Evolutionary conservation across 2,113 vertebrate species (phyloP).

Genomic region (Dasyprocta punctata): DNA sequence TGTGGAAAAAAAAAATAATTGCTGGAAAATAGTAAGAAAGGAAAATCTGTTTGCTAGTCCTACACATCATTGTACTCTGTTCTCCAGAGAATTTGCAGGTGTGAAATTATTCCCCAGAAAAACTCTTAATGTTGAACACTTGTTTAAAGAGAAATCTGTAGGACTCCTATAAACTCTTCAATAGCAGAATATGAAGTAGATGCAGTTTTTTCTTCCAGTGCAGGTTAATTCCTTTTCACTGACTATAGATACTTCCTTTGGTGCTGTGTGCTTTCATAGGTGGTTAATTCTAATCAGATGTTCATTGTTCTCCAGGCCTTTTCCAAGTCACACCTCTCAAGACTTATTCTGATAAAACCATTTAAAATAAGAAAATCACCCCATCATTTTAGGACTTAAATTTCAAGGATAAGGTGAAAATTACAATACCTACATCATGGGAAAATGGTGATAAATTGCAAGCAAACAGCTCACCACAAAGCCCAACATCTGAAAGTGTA

Average conservation of each 20-base stretch:
- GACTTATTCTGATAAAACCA: not conserved
- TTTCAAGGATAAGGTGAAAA: not conserved
- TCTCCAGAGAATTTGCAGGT: constrained; percentile 58
- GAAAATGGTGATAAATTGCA: not conserved
- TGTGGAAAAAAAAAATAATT: constrained; percentile 28
- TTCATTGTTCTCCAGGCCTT: not conserved
- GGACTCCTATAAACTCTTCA: not conserved
- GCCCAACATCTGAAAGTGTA: not conserved
- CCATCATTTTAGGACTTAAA: not conserved
- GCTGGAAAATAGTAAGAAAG: constrained; percentile 62
- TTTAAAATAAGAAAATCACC: not conserved
- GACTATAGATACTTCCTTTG: not conserved
- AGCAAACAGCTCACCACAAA: not conserved
- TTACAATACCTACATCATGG: not conserved
- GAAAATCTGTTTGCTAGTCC: constrained; percentile 53
- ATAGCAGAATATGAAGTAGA: not conserved
- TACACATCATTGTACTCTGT: not conserved
- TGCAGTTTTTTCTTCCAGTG: not conserved
- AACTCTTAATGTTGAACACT: not conserved
- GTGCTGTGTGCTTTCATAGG: not conserved
- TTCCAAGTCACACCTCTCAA: not conserved
- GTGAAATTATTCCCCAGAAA: constrained; percentile 57
- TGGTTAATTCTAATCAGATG: not conserved
- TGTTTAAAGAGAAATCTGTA: constrained; percentile 39
- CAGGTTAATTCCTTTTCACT: not conserved